Percentiles rank a stretch among this genome's conserved stretches.
These are phyloP conservation scores for Epirrhoe tristata DNA, from an alignment of 2,888 invertebrate genomes.

Conservation along the genomic window DNA sequence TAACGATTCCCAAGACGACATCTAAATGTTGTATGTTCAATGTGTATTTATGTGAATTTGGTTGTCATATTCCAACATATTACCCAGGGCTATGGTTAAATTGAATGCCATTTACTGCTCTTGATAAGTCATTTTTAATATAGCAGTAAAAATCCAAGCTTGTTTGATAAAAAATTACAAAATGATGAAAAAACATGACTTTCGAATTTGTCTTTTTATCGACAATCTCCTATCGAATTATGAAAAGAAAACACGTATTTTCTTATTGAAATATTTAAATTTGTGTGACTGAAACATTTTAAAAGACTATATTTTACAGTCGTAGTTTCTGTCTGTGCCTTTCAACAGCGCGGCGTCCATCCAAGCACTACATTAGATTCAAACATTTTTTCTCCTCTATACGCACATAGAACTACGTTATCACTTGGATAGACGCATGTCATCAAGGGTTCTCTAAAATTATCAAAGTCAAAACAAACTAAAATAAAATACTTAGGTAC, in stretches of 20 bases:
- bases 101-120: background rate
- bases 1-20: background rate
- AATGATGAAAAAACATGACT: slow-evolving; percentile 2
- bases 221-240: background rate
- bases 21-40: background rate
- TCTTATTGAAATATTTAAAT: slow-evolving; percentile 15
- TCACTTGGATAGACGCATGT: too few species aligned
- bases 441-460: too few species aligned
- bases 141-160: slow-evolving; percentile 1
- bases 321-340: background rate
- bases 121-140: background rate
- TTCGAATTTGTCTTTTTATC: slow-evolving; percentile 4
- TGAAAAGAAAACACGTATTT: slow-evolving; percentile 19
- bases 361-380: background rate
- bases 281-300: slow-evolving; percentile 5
- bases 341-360: background rate
- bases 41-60: background rate
- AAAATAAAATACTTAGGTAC: too few species aligned
- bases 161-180: slow-evolving; percentile 10
- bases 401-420: too few species aligned
- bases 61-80: slow-evolving; percentile 1
- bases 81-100: background rate
- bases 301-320: background rate
- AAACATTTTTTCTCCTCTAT: background rate
- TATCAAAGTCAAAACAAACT: too few species aligned